Percentiles rank a stretch among this genome's conserved stretches.
These are phyloP conservation scores for Euzophera pinguis DNA, from an alignment of 2,888 invertebrate genomes.

Conservation along the genomic window DNA sequence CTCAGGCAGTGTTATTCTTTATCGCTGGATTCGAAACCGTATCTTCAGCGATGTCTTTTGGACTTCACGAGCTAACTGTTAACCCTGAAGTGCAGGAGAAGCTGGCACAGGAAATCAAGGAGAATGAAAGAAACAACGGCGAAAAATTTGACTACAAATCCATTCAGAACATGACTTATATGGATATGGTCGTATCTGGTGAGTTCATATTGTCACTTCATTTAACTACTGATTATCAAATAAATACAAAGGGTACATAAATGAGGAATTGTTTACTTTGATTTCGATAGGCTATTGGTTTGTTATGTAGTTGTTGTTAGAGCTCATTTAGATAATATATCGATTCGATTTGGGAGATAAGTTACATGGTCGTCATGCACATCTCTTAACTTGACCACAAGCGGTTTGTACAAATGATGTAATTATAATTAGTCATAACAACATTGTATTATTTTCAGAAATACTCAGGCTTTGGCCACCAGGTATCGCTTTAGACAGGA, in stretches of 20 bases:
- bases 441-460: conserved; percentile 44
- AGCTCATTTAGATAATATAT: too few species aligned
- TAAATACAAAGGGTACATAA: too few species aligned
- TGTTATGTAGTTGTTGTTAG: too few species aligned
- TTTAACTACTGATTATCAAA: too few species aligned
- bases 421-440: too few species aligned
- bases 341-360: too few species aligned
- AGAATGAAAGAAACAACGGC: conserved; percentile 54
- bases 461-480: conserved; percentile 67
- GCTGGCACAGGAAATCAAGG: conserved; percentile 75
- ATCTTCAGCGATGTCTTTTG: conserved; percentile 66
- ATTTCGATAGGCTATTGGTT: too few species aligned
- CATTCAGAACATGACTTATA: conserved; percentile 76
- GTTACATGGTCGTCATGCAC: too few species aligned
- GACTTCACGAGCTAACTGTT: conserved; percentile 77
- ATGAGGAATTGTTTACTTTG: too few species aligned
- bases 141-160: conserved; percentile 71
- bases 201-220: too few species aligned
- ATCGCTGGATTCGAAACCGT: conserved; percentile 78
- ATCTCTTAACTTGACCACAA: too few species aligned
- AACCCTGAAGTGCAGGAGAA: conserved; percentile 79
- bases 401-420: too few species aligned
- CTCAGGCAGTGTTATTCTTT: conserved; percentile 76
- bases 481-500: conserved; percentile 56
- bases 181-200: conserved; percentile 82